These are phyloP conservation scores for Elysia chlorotica DNA, from an alignment of 1,140 invertebrate genomes.

Conservation along the genomic window DNA sequence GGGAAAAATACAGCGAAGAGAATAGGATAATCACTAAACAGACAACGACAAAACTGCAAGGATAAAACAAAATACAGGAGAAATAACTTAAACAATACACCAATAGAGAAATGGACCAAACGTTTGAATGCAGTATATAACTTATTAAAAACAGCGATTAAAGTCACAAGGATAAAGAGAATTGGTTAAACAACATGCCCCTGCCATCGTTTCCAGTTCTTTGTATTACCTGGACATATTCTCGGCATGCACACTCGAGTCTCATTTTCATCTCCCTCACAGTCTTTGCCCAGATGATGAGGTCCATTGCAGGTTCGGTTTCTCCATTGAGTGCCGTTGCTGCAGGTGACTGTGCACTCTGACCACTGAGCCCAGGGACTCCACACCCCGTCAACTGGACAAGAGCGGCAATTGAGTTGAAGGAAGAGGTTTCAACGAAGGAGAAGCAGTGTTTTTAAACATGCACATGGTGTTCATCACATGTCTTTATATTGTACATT, in stretches of 20 bases:
- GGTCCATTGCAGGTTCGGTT: slow-evolving; percentile 37
- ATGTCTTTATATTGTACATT: too few species aligned
- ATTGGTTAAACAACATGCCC: neutral
- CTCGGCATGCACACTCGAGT: slow-evolving; percentile 30
- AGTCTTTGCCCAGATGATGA: slow-evolving; percentile 41
- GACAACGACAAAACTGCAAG: neutral
- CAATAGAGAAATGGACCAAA: neutral
- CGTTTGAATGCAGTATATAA: neutral
- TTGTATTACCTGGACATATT: slow-evolving; percentile 38
- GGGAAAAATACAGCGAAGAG: too few species aligned
- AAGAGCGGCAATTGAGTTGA: too few species aligned
- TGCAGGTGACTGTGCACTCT: slow-evolving; percentile 39
- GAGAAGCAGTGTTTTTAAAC: too few species aligned
- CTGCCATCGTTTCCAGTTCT: neutral
- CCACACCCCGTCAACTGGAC: slow-evolving; percentile 50
- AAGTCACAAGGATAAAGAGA: too few species aligned
- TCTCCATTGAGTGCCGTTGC: slow-evolving; percentile 41
- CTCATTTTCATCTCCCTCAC: slow-evolving; percentile 33
- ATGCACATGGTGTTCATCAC: too few species aligned
- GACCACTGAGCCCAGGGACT: slow-evolving; percentile 39
- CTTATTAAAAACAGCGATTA: neutral
- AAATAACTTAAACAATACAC: neutral
- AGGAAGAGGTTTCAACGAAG: too few species aligned
- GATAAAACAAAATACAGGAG: neutral
- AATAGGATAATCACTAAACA: neutral